These are phyloP conservation scores for Atethmia centrago DNA, from an alignment of 2,888 invertebrate species.

Conservation along the genomic window DNA sequence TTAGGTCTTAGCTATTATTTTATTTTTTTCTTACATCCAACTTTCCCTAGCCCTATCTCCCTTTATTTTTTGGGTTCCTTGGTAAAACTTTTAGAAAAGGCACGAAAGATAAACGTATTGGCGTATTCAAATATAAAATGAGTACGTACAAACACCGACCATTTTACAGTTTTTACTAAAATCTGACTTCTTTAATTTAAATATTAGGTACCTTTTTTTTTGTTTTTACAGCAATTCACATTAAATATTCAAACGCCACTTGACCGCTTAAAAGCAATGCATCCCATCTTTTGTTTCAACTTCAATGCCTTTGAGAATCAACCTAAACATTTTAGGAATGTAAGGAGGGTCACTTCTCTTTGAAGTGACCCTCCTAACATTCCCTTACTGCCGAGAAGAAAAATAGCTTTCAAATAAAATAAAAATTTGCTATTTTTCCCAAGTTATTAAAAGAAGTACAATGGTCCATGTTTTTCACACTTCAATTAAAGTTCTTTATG, in stretches of 20 bases:
- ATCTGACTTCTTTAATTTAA: not conserved
- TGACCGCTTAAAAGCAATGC: slow-evolving; percentile 15
- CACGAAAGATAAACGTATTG: not conserved
- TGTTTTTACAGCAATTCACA: not conserved
- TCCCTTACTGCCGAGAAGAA: not conserved
- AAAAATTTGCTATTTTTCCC: not conserved
- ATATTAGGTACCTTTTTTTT: slow-evolving; percentile 1
- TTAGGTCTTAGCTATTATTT: no score
- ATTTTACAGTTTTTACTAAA: not conserved
- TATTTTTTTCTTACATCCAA: no score
- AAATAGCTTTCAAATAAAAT: not conserved
- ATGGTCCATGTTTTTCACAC: not conserved
- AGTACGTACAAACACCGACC: no score
- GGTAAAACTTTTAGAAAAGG: slow-evolving; percentile 8
- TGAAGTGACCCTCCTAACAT: no score
- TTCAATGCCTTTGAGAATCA: slow-evolving; percentile 10
- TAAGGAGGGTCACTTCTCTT: slow-evolving; percentile 24
- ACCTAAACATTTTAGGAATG: slow-evolving; percentile 18
- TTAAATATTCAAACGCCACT: not conserved
- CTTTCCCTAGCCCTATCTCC: slow-evolving; percentile 22
- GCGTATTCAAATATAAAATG: slow-evolving; percentile 1
- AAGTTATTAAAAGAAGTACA: not conserved
- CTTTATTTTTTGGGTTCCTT: slow-evolving; percentile 11
- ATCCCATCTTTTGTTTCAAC: slow-evolving; percentile 18
- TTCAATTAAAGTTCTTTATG: no score